Base-by-base conservation (phyloP, 2,113 vertebrate species). In the Nanorana parkeri region DNA sequence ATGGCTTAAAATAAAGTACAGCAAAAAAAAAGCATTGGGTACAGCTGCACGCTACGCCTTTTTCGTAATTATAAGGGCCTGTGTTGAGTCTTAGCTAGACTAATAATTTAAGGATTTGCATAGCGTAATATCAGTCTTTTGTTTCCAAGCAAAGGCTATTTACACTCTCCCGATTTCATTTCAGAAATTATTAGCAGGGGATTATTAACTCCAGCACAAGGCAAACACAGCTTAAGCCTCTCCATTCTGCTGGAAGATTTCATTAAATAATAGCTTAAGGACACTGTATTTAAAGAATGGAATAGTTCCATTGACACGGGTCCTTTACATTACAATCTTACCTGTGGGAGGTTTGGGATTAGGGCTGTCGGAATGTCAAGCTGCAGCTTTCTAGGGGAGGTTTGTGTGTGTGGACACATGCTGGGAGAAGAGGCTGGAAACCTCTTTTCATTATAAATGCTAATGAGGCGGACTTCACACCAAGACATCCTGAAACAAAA, bases 231-330 rank as follows among this genome's bases (percentile, higher is more conserved):
- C 20, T 60, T 74, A 73, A 72, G 79, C 54, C 24, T 54, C 17
- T 74, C 83, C 63, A 78, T 80, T 23, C 47, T 64, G 36, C 67
- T 60, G 71, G 52, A 80, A 74, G 68, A 76, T 77, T 79, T 78
- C 64, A 78, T 83, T 77, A 84, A 76, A 84, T 81, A 87, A 83
- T 83, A 84, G 76, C 77, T 68, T 67, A 69, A 75, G 74, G 63
- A 24, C 80, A 77, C 60, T 76, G 29, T 64, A 73, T 63, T 65
- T 83, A 67, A 1, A 68, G 68, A 56, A 6, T 17, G 47, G 67
- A 24, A 63, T 19, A n/a, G 26, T 66, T 66, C 60, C 28, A 28
- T 77, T 68, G 63, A 60, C 72, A 55, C 74, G 2, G 19, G 71
- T 66, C 32, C 13, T 76, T 73, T 13, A 17, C 77, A 41, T 5